Evolutionary conservation across 2,113 vertebrate species (phyloP), one percentile per base, ranked within the genome.

Genomic region (Osmerus mordax): DNA sequence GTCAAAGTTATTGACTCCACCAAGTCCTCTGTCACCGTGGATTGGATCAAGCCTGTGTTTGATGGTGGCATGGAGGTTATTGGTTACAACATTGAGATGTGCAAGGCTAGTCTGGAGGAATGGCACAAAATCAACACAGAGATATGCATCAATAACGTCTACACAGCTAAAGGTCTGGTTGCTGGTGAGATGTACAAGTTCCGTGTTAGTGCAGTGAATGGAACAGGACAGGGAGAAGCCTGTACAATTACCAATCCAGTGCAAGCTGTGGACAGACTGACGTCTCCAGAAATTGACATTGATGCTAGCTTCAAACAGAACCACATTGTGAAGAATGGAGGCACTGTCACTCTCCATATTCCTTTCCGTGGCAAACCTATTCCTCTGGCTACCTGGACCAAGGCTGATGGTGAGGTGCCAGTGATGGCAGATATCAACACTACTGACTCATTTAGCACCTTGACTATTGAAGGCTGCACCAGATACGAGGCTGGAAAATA

Each of bases 81-180:
- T 83, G 97, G 97, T n/a, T 99, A 99, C 79, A 93, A 98, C 73
- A 96, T 99, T 72, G 96, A 99, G 78, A 98, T 97, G 95, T 97
- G 95, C 89, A 99, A 98, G 86, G 95, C 96, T 84, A 95, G 95
- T 81, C 93, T 99, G 18, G 95, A 94, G 83, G 89, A 96, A 81
- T 99, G 97, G 97, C 95, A 96, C 83, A 95, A 96, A 88, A 95
- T 97, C 62, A 99, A 99, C 67, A 88, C 74, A 60, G 94, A 98
- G 86, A 92, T 94, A 25, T 97, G 96, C 76, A 91, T 99, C 76
- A 91, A 97, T 77, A 98, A 94, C 2, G 93, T 91, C 52, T 98
- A 96, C 67, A 98, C 95, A 0, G 91, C 94, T 70, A 93, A 92
- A 58, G 95, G 95, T 68, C 87, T 99, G 71, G 89, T 95, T 71